Evolutionary conservation across 2,113 vertebrate genomes (phyloP), one percentile per base, ranked within the genome.

Genomic region (Caranx melampygus): DNA sequence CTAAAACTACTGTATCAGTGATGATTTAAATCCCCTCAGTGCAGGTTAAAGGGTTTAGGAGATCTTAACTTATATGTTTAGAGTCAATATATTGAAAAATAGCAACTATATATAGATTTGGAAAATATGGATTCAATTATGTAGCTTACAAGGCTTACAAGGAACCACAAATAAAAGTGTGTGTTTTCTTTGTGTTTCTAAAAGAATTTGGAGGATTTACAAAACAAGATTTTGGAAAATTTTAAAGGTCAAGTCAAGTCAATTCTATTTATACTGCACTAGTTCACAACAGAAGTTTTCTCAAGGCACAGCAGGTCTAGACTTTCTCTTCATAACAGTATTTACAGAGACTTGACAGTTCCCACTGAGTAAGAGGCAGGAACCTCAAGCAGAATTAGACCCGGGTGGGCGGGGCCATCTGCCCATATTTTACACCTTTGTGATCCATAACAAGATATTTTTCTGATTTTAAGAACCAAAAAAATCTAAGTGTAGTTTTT

Each of bases 1-100:
- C 44, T 69, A 13, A 42, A 62, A 69, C 64, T 59, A 68, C 61
- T 51, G 42, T 10, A 26, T 62, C n/a, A 44, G 10, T 21, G 14
- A 42, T 4, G 13, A 62, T 16, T 34, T 59, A 35, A 69, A 54
- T 3, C 21, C n/a, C 11, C 8, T 51, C n/a, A 26, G 1, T 14
- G 40, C 3, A 14, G 18, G 12, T 6, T 58, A 7, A 47, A n/a
- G 66, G 1, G 40, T 13, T 63, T 37, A 37, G 26, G 26, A 26
- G 26, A 26, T 26, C 26, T 26, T 26, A 26, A 26, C 26, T 3
- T 12, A 3, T 18, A 60, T 20, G 42, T 35, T 51, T 6, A n/a
- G 14, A n/a, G 12, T 52, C 31, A n/a, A 16, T 9, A 21, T n/a
- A 7, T 35, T 44, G 3, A 40, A 40, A 51, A 52, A 10, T 4